Conservation (phyloP, 2,888 invertebrate genomes). For the Drosophila testacea region DNA sequence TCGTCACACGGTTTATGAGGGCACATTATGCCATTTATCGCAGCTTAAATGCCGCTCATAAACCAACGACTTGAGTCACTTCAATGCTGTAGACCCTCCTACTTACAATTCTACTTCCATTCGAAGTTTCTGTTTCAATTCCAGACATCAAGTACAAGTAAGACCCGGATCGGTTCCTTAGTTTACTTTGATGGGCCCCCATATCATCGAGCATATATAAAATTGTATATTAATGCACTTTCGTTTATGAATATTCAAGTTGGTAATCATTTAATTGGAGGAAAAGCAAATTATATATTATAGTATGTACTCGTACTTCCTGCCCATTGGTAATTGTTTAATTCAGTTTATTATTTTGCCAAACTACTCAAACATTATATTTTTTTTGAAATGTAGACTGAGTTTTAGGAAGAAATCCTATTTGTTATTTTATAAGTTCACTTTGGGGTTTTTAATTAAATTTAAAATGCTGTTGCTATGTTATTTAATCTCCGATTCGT, state of each 20-base stretch:
- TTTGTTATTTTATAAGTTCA: no score
- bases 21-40: constrained; percentile 79
- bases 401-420: no score
- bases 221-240: constrained; percentile 40
- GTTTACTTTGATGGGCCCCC: constrained; percentile 32
- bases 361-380: neutral
- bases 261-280: constrained; percentile 35
- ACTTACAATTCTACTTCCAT: constrained; percentile 2
- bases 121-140: constrained; percentile 7
- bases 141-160: constrained; percentile 15
- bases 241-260: constrained; percentile 50
- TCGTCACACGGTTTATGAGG: constrained; percentile 74
- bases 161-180: constrained; percentile 38
- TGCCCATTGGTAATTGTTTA: constrained; percentile 9
- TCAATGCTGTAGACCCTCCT: constrained; percentile 27
- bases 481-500: constrained; percentile 3
- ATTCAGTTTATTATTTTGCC: constrained; percentile 13
- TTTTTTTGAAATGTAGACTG: no score
- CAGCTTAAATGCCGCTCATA: constrained; percentile 75
- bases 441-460: neutral
- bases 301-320: neutral
- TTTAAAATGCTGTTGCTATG: neutral
- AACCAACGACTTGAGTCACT: constrained; percentile 62
- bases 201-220: constrained; percentile 15
- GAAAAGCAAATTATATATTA: constrained; percentile 1